phyloP scores from a whole-genome alignment of 2,888 invertebrate species.

The Steinernema hermaphroditum region DNA sequence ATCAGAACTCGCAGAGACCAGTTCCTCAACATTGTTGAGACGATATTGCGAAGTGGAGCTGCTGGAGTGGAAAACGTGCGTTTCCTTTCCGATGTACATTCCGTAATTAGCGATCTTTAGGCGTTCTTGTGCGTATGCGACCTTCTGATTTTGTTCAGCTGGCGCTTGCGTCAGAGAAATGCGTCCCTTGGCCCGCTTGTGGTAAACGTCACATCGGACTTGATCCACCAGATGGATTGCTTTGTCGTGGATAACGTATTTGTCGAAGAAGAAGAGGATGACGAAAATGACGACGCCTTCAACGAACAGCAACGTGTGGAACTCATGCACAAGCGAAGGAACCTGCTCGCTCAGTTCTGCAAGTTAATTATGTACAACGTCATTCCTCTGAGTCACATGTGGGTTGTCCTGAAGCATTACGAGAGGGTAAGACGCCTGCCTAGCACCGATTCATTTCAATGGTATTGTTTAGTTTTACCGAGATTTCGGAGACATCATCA shows the following conservation, averaged over 20 bases:
- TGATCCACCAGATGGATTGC: constrained; percentile 42
- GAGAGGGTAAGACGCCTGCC: constrained; percentile 75
- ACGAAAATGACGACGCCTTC: constrained; percentile 69
- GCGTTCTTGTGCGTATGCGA: constrained; percentile 95
- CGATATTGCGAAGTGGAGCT: constrained; percentile 71
- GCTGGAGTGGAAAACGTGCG: constrained; percentile 58
- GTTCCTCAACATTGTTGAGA: constrained; percentile 78
- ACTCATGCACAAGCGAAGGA: constrained; percentile 90
- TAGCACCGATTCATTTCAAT: constrained; percentile 27
- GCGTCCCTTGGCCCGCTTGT: constrained; percentile 70
- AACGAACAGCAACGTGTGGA: constrained; percentile 94
- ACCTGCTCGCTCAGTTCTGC: constrained; percentile 93
- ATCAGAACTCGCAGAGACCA: constrained; percentile 76
- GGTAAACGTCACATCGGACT: constrained; percentile 46
- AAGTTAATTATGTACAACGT: constrained; percentile 97
- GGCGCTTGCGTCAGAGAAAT: constrained; percentile 73
- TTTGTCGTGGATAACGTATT: constrained; percentile 63
- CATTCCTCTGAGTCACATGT: constrained; percentile 83
- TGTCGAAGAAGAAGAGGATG: constrained; percentile 37
- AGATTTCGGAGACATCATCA: constrained; percentile 97
- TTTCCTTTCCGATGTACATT: neutral
- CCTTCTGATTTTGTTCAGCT: constrained; percentile 87
- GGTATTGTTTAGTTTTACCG: constrained; percentile 79
- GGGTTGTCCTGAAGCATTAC: constrained; percentile 94
- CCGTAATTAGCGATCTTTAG: constrained; percentile 68